phyloP scores from a whole-genome alignment of 2,113 vertebrate genomes.

The Nipponia nippon region DNA sequence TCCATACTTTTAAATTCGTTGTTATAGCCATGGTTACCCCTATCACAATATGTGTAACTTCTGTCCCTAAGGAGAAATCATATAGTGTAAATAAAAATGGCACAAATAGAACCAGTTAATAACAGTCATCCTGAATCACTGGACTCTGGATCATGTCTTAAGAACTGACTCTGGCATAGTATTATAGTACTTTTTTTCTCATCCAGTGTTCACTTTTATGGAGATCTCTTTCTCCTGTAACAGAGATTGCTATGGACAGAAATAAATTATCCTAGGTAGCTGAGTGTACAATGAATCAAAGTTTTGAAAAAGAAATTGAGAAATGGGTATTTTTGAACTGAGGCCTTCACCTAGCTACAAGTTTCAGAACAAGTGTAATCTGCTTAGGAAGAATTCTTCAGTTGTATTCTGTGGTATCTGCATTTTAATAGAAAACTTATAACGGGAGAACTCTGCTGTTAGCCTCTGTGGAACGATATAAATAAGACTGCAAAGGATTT shows the following conservation, averaged over 20 bases:
- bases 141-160: not conserved
- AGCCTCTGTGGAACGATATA: not conserved
- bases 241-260: not conserved
- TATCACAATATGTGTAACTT: slow-evolving; percentile 69
- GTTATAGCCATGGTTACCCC: slow-evolving; percentile 92
- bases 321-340: not conserved
- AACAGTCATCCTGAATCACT: not conserved
- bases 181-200: not conserved
- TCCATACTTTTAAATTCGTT: slow-evolving; percentile 93
- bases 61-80: slow-evolving; percentile 59
- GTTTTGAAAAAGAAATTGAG: not conserved
- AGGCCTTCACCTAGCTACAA: not conserved
- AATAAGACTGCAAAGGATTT: not conserved
- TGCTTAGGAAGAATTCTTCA: not conserved
- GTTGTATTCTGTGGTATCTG: not conserved
- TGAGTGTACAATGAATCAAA: not conserved
- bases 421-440: not conserved
- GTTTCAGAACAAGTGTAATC: not conserved
- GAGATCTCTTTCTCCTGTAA: not conserved
- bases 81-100: not conserved
- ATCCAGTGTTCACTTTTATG: not conserved
- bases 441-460: not conserved
- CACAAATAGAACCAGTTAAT: not conserved
- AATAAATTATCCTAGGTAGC: not conserved
- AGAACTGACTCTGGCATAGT: not conserved